Evolutionary conservation across 2,113 vertebrate species (phyloP), one percentile per base, ranked within the genome.

Genomic region (Mungos mungo): DNA sequence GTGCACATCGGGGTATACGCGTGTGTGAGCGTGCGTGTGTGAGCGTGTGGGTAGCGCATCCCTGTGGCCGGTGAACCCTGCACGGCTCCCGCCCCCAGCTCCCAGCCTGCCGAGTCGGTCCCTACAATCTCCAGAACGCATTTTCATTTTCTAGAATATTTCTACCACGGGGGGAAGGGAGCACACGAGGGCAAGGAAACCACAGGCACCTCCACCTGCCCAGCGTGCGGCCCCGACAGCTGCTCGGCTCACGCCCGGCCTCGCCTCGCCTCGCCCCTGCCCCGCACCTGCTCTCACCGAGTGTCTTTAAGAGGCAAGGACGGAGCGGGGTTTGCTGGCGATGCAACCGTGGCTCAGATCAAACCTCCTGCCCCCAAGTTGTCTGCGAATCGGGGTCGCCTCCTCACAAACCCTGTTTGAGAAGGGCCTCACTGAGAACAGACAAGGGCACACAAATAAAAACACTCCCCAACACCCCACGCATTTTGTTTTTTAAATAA

Each of bases 231-330:
- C 80, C 18, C n/a, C 35, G 1, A 29, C 60, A 16, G 29, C 11
- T 4, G 3, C 12, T 21, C 60, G 18, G 19, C 85, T 41, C 6
- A 19, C 0, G 16, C 4, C 41, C 10, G 13, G 1, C 11, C 77
- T 23, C 11, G 14, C 52, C 13, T 35, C 31, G 19, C 38, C 35
- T 47, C 9, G 0, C 8, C 47, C 18, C 38, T 14, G 12, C 38
- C 11, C 0, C 5, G 35, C 5, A 29, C 57, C 23, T 0, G 0
- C 1, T 18, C 52, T 66, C 35, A 27, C 38, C 7, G 7, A 27
- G 14, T 5, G 5, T 27, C 47, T 41, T 31, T 5, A 23, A 63
- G 35, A 72, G 69, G 7, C 31, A 33, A 66, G 33, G 1, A 14
- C 16, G 1, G 54, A 19, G 71, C 47, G 38, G 38, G 54, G 18